Evolutionary conservation across 2,888 invertebrate species (phyloP).

Genomic region (Sthenelais limicola): DNA sequence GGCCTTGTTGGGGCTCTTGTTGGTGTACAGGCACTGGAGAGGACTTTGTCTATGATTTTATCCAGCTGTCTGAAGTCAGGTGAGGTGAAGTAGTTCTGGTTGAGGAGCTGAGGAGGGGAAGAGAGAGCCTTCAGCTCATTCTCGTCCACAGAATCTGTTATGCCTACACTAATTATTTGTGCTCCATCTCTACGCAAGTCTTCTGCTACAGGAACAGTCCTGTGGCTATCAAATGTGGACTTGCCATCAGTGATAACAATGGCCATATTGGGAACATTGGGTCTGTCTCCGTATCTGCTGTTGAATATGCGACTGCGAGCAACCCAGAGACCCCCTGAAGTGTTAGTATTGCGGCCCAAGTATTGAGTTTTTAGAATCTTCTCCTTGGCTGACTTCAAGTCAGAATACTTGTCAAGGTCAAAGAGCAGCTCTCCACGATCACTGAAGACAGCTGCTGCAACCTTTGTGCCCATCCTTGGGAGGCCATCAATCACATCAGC

Average conservation of each 20-base stretch:
- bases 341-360: neutral
- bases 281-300: neutral
- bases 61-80: neutral
- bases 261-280: constrained; percentile 13
- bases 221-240: neutral
- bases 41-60: neutral
- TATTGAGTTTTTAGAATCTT: neutral
- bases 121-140: neutral
- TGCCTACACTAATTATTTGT: neutral
- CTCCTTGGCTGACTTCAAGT: neutral
- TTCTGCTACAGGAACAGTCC: neutral
- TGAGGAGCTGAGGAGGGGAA: neutral
- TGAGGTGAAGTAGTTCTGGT: constrained; percentile 7
- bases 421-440: neutral
- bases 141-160: neutral
- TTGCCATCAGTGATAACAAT: constrained; percentile 27
- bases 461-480: too few species aligned
- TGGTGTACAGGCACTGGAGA: neutral
- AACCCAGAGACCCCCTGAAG: too few species aligned
- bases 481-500: too few species aligned
- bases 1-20: neutral
- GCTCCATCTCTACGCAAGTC: neutral
- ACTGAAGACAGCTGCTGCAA: too few species aligned
- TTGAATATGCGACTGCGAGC: too few species aligned
- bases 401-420: neutral